Percentiles rank a stretch among this genome's conserved stretches.
Evolutionary conservation across 2,888 invertebrate genomes (phyloP).

Genomic region (Nomada lathburiana): DNA sequence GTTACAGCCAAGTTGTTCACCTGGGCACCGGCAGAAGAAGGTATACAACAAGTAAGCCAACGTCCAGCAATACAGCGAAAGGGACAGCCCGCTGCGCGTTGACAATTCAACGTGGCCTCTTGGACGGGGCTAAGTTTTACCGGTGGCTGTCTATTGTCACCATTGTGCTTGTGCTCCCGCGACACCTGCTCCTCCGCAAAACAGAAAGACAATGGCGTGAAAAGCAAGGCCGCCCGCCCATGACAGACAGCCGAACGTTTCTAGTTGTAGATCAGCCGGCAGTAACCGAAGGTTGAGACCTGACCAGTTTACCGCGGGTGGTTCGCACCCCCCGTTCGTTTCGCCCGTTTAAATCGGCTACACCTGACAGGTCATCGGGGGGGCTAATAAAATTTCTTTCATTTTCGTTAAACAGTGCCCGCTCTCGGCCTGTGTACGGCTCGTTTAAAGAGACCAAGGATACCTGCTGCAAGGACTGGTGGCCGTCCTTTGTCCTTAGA

Average conservation of each 20-base stretch:
- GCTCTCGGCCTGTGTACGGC: neutral
- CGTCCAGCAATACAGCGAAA: conserved; percentile 30
- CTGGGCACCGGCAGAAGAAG: conserved; percentile 1
- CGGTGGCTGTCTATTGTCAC: conserved; percentile 74
- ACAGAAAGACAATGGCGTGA: conserved; percentile 51
- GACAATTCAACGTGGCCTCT: conserved; percentile 54
- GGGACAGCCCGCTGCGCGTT: conserved; percentile 55
- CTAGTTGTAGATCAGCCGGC: conserved; percentile 35
- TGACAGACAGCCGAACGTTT: neutral
- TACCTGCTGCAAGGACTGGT: conserved; percentile 58
- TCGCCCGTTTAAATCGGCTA: conserved; percentile 2
- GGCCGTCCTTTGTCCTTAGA: conserved; percentile 47
- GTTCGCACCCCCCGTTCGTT: neutral
- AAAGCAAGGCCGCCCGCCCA: conserved; percentile 2
- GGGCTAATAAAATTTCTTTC: conserved; percentile 53
- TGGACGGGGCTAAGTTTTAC: conserved; percentile 65
- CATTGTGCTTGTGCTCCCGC: conserved; percentile 65
- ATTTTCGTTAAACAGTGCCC: conserved; percentile 44
- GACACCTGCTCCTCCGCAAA: conserved; percentile 71
- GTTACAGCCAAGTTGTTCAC: conserved; percentile 39
- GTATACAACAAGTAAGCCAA: conserved; percentile 39
- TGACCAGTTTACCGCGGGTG: conserved; percentile 12
- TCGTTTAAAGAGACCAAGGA: conserved; percentile 16
- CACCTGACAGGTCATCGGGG: neutral
- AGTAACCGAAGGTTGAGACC: neutral